phyloP scores from a whole-genome alignment of 2,888 invertebrate species.

The Heliconius charithonia region DNA sequence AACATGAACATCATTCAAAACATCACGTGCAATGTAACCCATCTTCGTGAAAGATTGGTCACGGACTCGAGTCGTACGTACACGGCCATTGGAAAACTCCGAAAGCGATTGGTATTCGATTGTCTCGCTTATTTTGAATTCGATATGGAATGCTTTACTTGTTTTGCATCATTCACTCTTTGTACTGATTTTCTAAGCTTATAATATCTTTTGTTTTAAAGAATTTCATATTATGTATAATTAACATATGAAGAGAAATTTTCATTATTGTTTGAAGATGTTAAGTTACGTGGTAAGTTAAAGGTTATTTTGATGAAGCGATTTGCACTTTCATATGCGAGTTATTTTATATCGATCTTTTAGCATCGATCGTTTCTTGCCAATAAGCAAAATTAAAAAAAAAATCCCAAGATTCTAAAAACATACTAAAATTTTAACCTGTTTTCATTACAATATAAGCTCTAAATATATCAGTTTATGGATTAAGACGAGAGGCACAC shows the following conservation, averaged over 20 bases:
- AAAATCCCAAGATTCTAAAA: not conserved
- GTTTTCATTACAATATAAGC: too few relatives aligned
- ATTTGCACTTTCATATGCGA: not conserved
- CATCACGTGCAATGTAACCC: conserved; percentile 17
- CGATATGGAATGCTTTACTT: conserved; percentile 26
- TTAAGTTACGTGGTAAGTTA: not conserved
- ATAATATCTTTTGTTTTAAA: conserved; percentile 1
- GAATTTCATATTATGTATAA: not conserved
- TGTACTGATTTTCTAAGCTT: conserved; percentile 12
- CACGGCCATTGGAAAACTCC: conserved; percentile 27
- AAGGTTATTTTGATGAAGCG: not conserved
- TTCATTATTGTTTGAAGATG: not conserved
- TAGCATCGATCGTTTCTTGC: not conserved
- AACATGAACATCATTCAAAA: conserved; percentile 16
- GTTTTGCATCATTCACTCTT: not conserved
- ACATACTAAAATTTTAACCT: not conserved
- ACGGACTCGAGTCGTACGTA: not conserved
- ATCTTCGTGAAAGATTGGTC: conserved; percentile 32
- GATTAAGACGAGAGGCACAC: not conserved
- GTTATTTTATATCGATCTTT: not conserved
- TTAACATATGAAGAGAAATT: conserved; percentile 10
- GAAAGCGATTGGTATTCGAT: conserved; percentile 29
- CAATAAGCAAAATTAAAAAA: not conserved
- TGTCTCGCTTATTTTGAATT: conserved; percentile 36
- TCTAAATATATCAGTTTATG: not conserved